These are phyloP conservation scores for Athene noctua DNA, from an alignment of 2,113 vertebrate species.

Conservation along the genomic window DNA sequence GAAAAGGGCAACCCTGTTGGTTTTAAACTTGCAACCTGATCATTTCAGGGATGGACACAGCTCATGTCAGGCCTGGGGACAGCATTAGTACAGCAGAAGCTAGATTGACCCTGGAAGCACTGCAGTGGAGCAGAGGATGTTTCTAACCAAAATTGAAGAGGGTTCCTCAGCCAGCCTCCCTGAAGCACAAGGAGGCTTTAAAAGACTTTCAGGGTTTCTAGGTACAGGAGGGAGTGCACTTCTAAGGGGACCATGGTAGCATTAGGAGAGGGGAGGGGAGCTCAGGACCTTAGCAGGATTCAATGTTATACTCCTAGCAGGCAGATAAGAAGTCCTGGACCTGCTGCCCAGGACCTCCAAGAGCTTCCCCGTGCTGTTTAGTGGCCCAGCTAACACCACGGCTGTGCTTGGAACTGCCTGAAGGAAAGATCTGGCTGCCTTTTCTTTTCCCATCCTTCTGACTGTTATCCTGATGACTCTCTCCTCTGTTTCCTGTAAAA, in stretches of 20 bases:
- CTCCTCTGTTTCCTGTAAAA: background rate
- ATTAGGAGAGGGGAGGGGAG: background rate
- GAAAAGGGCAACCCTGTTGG: background rate
- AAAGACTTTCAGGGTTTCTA: background rate
- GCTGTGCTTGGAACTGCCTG: background rate
- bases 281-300: background rate
- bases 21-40: background rate
- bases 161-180: background rate
- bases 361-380: background rate
- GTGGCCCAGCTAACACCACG: rapidly evolving
- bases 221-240: background rate
- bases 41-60: background rate
- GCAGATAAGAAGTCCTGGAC: background rate
- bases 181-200: background rate
- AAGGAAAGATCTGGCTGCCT: background rate
- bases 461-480: background rate
- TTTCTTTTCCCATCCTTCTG: background rate
- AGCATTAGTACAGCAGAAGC: background rate
- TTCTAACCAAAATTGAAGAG: background rate
- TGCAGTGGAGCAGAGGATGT: rapidly evolving
- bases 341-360: background rate
- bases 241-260: rapidly evolving
- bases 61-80: background rate
- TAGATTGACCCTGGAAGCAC: rapidly evolving
- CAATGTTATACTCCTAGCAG: background rate